phyloP scores from a whole-genome alignment of 2,888 invertebrate species.

The Calameuta filiformis region DNA sequence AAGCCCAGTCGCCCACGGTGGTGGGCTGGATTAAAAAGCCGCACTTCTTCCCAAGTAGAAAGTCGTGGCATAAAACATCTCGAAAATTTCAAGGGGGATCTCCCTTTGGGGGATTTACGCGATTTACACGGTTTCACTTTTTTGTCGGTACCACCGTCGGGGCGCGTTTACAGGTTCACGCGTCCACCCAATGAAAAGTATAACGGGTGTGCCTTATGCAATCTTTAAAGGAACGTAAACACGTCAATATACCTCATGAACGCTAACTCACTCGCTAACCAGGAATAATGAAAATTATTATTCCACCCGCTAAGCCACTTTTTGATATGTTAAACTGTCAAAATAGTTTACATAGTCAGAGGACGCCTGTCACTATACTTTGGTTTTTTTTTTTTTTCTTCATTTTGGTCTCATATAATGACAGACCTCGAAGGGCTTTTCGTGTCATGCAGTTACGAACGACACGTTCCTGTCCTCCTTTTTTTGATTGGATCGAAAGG shows the following conservation, averaged over 20 bases:
- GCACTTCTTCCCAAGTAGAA: slow-evolving; percentile 27
- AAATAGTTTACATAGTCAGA: neutral
- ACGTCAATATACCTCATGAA: neutral
- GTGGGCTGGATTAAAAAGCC: slow-evolving; percentile 18
- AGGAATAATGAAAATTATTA: neutral
- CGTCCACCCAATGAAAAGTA: neutral
- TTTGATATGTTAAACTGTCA: neutral
- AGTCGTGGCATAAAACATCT: slow-evolving; percentile 35
- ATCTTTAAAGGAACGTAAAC: neutral
- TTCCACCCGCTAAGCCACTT: neutral
- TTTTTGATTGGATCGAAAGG: neutral
- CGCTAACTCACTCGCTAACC: neutral
- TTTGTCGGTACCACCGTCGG: neutral
- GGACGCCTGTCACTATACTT: neutral
- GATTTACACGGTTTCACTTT: slow-evolving; percentile 14
- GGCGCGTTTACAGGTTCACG: neutral
- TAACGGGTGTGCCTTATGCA: neutral
- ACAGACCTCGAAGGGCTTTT: neutral
- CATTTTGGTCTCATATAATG: neutral
- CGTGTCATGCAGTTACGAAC: neutral
- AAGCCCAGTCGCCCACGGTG: slow-evolving; percentile 16
- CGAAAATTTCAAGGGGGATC: slow-evolving; percentile 23
- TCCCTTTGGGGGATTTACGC: slow-evolving; percentile 15
- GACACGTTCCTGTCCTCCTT: neutral
- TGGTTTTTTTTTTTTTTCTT: neutral